Evolutionary conservation across 2,113 vertebrate genomes (phyloP).

Genomic region (Psephotus haematonotus): DNA sequence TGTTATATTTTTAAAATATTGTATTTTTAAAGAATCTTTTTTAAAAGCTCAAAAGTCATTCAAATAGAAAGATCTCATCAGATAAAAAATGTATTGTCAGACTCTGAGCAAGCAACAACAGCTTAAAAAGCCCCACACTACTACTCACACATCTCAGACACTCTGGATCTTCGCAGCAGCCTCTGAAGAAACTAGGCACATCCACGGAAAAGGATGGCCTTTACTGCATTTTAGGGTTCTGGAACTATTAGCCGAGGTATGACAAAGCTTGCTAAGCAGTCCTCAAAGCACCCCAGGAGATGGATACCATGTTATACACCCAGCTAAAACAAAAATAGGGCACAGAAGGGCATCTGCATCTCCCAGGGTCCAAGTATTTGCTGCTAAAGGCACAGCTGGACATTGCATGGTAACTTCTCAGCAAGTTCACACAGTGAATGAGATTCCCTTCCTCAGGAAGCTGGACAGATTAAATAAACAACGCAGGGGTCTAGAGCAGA

Average conservation of each 20-base stretch:
- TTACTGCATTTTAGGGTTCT: not conserved
- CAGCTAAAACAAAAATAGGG: not conserved
- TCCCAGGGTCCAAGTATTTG: not conserved
- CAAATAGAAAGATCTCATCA: not conserved
- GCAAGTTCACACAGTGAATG: not conserved
- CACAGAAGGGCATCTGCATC: fast-evolving
- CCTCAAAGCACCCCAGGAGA: not conserved
- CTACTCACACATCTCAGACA: not conserved
- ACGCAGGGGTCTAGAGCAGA: fast-evolving
- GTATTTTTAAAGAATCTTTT: not conserved
- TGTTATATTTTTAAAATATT: not conserved
- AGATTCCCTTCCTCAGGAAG: not conserved
- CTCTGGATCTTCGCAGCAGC: not conserved
- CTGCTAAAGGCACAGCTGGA: not conserved
- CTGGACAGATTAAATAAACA: not conserved
- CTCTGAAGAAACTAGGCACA: not conserved
- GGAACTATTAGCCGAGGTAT: not conserved
- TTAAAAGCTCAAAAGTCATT: not conserved
- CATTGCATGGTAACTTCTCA: not conserved
- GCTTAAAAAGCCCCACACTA: not conserved
- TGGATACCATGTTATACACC: fast-evolving
- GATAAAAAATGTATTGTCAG: not conserved
- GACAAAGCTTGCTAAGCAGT: not conserved
- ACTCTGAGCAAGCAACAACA: not conserved
- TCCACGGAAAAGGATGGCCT: not conserved